Conservation (phyloP, 2,797 vertebrate genomes). For the Sylvia borin region DNA sequence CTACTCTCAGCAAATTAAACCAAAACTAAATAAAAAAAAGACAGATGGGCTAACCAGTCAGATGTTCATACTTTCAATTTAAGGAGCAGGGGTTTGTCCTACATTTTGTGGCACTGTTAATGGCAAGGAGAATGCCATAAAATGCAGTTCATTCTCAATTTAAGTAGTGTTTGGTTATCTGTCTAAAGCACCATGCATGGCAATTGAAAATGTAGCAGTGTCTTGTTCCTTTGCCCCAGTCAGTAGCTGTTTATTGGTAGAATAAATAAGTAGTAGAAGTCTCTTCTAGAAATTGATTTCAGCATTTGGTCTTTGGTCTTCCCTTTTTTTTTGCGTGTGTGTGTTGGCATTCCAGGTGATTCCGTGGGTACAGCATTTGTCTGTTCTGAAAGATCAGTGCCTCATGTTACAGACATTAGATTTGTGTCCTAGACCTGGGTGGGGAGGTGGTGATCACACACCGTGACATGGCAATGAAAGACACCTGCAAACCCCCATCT, state of each 20-base stretch:
- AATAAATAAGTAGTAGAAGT: background rate
- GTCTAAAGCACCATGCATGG: background rate
- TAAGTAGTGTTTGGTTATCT: background rate
- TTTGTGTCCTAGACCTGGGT: fast-evolving
- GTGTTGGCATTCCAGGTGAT: background rate
- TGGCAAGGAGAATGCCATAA: background rate
- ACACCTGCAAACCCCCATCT: fast-evolving
- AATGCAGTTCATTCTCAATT: background rate
- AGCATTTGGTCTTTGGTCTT: fast-evolving
- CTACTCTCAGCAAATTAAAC: background rate
- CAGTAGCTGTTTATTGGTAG: background rate
- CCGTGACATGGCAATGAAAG: fast-evolving
- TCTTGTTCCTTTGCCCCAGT: background rate
- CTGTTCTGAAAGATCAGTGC: background rate
- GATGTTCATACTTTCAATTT: background rate
- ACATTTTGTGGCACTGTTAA: background rate
- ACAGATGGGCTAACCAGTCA: background rate
- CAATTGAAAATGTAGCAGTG: background rate
- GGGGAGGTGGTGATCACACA: background rate
- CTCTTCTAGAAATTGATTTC: background rate
- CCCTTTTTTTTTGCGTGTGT: background rate
- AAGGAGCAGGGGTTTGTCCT: background rate
- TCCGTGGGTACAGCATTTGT: background rate
- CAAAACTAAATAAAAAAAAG: background rate
- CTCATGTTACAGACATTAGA: fast-evolving